phyloP scores from a whole-genome alignment of 1,140 invertebrate genomes.

The Helicoverpa zea region DNA sequence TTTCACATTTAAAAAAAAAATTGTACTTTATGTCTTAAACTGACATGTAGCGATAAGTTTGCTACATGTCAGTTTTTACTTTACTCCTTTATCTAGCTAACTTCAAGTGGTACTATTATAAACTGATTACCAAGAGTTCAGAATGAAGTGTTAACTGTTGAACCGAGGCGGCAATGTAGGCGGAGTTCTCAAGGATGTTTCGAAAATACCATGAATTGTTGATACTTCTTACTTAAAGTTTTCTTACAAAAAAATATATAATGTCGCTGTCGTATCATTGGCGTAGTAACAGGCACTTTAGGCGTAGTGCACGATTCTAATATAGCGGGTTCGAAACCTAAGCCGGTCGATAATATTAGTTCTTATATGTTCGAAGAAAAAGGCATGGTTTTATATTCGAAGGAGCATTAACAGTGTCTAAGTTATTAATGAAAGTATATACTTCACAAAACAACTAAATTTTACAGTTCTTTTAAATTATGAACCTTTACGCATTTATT shows the following conservation, averaged over 20 bases:
- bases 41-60: neutral
- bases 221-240: slow-evolving; percentile 14
- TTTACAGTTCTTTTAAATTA: too few species aligned
- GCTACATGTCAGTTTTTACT: too few species aligned
- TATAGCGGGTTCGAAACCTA: neutral
- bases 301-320: neutral
- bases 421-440: too few species aligned
- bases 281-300: neutral
- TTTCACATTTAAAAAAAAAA: too few species aligned
- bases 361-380: too few species aligned
- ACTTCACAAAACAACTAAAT: too few species aligned
- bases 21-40: too few species aligned
- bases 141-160: slow-evolving; percentile 28
- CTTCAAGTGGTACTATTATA: slow-evolving; percentile 20
- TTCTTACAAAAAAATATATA: slow-evolving; percentile 5
- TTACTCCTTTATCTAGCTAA: neutral
- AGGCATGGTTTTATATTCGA: too few species aligned
- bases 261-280: neutral
- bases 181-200: slow-evolving; percentile 36
- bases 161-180: neutral
- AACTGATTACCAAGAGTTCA: slow-evolving; percentile 17
- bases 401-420: too few species aligned
- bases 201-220: slow-evolving; percentile 14
- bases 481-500: too few species aligned
- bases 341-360: neutral